Base-by-base conservation (phyloP, 1,140 invertebrate species). In the Drosophila sp. region DNA sequence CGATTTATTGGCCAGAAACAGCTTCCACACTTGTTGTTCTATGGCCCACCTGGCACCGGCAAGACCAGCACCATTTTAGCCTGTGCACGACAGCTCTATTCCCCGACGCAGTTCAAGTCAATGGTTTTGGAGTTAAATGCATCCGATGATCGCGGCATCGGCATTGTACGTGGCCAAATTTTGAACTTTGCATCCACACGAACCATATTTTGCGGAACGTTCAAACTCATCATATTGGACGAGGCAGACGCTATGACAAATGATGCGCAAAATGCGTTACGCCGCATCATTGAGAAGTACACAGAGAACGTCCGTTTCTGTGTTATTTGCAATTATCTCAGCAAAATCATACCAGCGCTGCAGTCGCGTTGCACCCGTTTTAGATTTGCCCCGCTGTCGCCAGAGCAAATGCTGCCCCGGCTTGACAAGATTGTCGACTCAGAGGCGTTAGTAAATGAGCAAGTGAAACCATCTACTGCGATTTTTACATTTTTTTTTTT, bases 221-320 rank as follows among this genome's bases (percentile, higher is more conserved):
- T 97, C 76, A 99, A 99, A 92, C 93, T 99, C 10, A 97, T 99
- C 50, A 99, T 99, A 79, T 93, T 99, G 8, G 99, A 99, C 95
- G 99, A 99, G 94, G 99, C 99, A 7, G 99, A 99, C 95, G 98
- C 99, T 1, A 99, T 99, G 99, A 99, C 99, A 2, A 97, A 98
- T 92, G 98, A 99, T 95, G 99, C 99, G 3, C 99, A 99, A 93
- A 99, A 99, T 95, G 98, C 99, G 33, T 93, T 99, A 1, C 94
- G 98, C 80, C 95, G 99, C 95, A 98, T 99, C 80, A 99, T 99
- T 92, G 99, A 99, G 92, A 99, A 99, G 91, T 99, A 98, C 89
- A 99, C 99, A 27, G 98, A 99, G 67, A 99, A 99, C 93, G 97
- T 98, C 1, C 93, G 99, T 30, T 99, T 99, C 92, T 99, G 99